A percentile compares a stretch with the other conserved stretches of the same genome.
These are phyloP conservation scores for Carassius carassius DNA, from an alignment of 2,113 vertebrate genomes.

Conservation along the genomic window DNA sequence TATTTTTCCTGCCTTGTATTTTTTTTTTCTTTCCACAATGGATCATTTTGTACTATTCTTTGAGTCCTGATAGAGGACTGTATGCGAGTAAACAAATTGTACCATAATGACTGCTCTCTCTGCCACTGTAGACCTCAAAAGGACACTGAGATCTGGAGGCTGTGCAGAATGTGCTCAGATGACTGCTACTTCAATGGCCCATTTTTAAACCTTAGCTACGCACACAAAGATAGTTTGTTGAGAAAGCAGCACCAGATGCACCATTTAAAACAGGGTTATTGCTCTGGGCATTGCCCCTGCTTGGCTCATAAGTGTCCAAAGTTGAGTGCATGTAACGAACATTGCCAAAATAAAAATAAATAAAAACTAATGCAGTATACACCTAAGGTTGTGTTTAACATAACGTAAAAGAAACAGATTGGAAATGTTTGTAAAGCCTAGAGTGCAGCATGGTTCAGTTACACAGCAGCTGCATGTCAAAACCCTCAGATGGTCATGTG, in stretches of 20 bases:
- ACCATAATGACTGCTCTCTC: constrained; percentile 47
- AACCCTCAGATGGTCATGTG: background rate
- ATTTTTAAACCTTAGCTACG: background rate
- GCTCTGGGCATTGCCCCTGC: constrained; percentile 1
- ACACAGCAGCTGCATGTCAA: background rate
- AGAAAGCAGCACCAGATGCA: background rate
- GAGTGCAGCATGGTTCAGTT: background rate
- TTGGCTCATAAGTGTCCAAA: constrained; percentile 21
- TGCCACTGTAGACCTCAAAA: constrained; percentile 27
- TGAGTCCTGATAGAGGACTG: constrained; percentile 2
- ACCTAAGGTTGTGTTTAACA: background rate
- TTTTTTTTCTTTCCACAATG: background rate
- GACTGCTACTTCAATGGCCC: constrained; percentile 37
- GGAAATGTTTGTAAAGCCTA: background rate
- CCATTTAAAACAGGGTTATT: constrained; percentile 23
- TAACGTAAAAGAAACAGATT: background rate
- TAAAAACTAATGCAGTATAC: no score
- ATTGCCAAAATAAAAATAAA: no score
- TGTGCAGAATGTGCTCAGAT: constrained; percentile 53
- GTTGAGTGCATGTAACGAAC: background rate
- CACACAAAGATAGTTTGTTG: constrained; percentile 55
- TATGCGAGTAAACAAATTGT: constrained; percentile 43
- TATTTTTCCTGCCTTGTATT: background rate
- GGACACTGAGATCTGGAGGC: constrained; percentile 50
- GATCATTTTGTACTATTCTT: background rate